Evolutionary conservation across 2,888 invertebrate species (phyloP), one percentile per base, ranked within the genome.

Genomic region (Scelioninae gen. 1): DNA sequence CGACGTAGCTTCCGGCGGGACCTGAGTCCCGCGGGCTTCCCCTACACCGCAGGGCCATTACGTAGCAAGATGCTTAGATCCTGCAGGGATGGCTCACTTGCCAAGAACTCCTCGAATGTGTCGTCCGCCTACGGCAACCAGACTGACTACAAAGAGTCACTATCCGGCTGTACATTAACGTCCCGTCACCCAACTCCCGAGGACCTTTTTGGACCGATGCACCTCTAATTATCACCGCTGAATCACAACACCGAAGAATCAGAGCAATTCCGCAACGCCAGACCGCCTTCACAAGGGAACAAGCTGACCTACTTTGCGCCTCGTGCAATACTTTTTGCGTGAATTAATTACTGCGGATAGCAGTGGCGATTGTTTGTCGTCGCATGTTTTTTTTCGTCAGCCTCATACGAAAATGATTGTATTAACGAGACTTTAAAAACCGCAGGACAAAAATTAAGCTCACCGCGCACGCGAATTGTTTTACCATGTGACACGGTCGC

Each of bases 41-140:
- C 34, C n/a, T 53, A 68, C 77, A 84, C 84, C 84, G 56, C 84
- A 84, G 80, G 80, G 68, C 83, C 77, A 83, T 83, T 83, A 83
- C 55, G 63, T 69, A 63, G 56, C 77, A 65, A 62, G 81, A 81
- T 75, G 77, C 81, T 74, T 23, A 23, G 23, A 23, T 69, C 74
- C 77, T 58, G 63, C 31, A 83, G 62, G 83, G 72, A 80, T 72
- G 69, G 77, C 80, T 77, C 80, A 77, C 77, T 80, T 78, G 83
- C 83, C 83, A 78, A 84, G 74, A 80, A 78, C 80, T 81, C 83
- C 15, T 69, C 72, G 69, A 81, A 65, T 78, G 51, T 71, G 77
- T 78, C 81, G 62, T 53, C 23, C 34, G 58, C 69, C 74, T 74
- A 16, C 29, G 56, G 58, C 76, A 38, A 51, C 43, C 23, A 51